phyloP scores from a whole-genome alignment of 2,113 vertebrate genomes.

The Rynchops niger region DNA sequence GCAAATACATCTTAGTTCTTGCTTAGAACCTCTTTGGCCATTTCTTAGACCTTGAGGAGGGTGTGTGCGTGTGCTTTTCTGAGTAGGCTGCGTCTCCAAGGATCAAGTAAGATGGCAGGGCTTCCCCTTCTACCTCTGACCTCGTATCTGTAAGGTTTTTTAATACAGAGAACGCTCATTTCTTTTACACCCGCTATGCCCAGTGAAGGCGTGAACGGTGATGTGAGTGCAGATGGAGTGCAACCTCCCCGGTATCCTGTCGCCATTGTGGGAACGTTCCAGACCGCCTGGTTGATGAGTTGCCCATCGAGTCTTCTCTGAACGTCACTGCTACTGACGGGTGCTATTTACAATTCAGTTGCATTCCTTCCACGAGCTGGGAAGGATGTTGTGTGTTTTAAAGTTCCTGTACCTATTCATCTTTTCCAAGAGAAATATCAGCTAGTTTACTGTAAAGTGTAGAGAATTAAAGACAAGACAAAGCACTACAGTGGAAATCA shows the following conservation, averaged over 20 bases:
- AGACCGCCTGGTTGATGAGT: background rate
- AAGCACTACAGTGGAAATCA: background rate
- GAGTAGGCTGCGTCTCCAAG: background rate
- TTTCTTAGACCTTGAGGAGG: background rate
- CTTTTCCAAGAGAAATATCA: background rate
- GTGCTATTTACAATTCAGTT: background rate
- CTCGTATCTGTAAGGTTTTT: background rate
- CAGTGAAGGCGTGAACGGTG: background rate
- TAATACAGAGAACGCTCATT: too few relatives aligned
- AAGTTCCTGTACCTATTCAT: background rate
- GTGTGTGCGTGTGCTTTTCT: background rate
- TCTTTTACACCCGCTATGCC: fast-evolving
- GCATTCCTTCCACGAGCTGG: background rate
- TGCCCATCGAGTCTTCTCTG: background rate
- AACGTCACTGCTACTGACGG: fast-evolving
- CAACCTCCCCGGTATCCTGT: background rate
- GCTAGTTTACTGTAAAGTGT: background rate
- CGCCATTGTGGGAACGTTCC: fast-evolving
- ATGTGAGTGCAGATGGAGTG: background rate
- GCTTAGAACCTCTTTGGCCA: background rate
- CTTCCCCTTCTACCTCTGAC: background rate
- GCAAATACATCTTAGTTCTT: background rate
- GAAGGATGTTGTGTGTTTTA: background rate
- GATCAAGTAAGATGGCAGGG: background rate
- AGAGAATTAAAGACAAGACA: background rate